These are phyloP conservation scores for Hydrophis major DNA, from an alignment of 2,797 vertebrate genomes.

Conservation along the genomic window DNA sequence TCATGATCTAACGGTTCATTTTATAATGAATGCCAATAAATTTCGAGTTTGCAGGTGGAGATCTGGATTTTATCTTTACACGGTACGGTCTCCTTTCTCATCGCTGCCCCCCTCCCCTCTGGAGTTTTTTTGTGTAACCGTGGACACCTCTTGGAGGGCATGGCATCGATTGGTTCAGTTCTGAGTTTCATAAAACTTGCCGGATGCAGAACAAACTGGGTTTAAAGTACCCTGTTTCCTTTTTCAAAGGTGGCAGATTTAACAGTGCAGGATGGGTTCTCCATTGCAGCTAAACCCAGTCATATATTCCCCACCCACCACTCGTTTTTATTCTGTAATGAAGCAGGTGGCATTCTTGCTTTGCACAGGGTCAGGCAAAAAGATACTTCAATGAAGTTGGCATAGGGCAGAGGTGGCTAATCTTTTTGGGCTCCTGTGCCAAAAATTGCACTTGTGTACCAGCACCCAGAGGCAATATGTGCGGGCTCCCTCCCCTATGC, in stretches of 20 bases:
- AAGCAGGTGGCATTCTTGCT: neutral
- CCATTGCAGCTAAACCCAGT: neutral
- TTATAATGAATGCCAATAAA: slow-evolving; percentile 74
- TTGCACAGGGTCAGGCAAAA: neutral
- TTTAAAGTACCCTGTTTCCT: neutral
- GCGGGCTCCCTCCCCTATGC: too few species aligned
- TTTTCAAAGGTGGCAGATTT: neutral
- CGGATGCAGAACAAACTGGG: neutral
- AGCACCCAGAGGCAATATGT: too few species aligned
- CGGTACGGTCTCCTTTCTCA: slow-evolving; percentile 43
- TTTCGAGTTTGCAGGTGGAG: slow-evolving; percentile 69
- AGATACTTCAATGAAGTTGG: neutral
- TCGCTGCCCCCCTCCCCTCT: neutral
- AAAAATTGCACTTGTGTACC: too few species aligned
- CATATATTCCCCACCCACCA: neutral
- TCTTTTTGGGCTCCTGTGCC: too few species aligned
- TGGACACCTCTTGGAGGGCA: neutral
- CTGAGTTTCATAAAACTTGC: too few species aligned
- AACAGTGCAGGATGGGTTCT: neutral
- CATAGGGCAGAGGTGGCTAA: neutral
- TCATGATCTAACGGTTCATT: slow-evolving; percentile 72
- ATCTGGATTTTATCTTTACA: slow-evolving; percentile 60
- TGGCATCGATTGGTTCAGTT: neutral
- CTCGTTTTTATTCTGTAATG: neutral
- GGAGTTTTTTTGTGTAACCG: slow-evolving; percentile 35